phyloP scores from a whole-genome alignment of 1,140 invertebrate genomes.

The Episyrphus balteatus region DNA sequence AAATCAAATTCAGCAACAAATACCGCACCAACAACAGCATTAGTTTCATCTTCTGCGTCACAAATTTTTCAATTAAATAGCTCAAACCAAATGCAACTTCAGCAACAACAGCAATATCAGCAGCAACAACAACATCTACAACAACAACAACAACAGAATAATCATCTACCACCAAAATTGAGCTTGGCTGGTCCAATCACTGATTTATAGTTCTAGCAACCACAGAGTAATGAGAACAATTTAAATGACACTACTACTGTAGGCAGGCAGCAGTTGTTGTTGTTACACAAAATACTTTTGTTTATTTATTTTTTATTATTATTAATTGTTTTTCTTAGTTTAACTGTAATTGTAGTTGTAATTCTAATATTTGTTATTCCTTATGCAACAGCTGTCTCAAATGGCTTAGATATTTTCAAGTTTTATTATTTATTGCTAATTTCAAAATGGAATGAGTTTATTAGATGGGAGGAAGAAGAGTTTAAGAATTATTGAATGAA shows the following conservation, averaged over 20 bases:
- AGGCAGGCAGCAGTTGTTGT: too few relatives aligned
- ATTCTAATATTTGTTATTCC: too few relatives aligned
- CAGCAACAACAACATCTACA: neutral
- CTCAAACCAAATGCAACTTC: slow-evolving; percentile 2
- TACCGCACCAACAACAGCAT: slow-evolving; percentile 1
- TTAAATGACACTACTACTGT: neutral
- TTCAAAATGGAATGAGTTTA: too few relatives aligned
- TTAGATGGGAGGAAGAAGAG: too few relatives aligned
- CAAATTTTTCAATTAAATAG: neutral
- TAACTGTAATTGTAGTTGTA: too few relatives aligned
- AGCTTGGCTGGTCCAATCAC: slow-evolving; percentile 28
- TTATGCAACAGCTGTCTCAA: too few relatives aligned
- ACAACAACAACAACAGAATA: slow-evolving; percentile 4
- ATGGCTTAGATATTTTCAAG: too few relatives aligned
- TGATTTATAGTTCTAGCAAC: slow-evolving; percentile 35
- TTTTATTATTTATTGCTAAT: too few relatives aligned
- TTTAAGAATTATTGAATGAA: too few relatives aligned
- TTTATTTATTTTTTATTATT: too few relatives aligned
- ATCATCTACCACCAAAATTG: slow-evolving; percentile 6
- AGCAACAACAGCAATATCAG: neutral
- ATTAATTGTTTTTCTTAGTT: too few relatives aligned
- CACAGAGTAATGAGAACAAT: neutral
- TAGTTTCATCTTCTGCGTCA: neutral
- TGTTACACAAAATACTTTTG: too few relatives aligned
- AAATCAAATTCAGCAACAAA: neutral